phyloP scores from a whole-genome alignment of 2,888 invertebrate species.

The Amblyteles armatorius region DNA sequence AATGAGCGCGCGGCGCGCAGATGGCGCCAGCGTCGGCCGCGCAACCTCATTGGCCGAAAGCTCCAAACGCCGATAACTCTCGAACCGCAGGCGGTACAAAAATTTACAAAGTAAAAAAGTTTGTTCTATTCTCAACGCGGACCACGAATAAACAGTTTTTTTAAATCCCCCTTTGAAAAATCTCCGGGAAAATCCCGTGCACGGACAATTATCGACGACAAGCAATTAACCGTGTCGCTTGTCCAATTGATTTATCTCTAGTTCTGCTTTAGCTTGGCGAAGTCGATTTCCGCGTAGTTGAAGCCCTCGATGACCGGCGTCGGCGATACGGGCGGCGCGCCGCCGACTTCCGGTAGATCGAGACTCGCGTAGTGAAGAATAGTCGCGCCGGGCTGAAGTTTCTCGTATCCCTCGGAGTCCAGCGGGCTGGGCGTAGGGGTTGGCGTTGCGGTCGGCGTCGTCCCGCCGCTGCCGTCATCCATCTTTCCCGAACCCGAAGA shows the following conservation, averaged over 20 bases:
- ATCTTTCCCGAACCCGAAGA: conserved; percentile 73
- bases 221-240: conserved; percentile 5
- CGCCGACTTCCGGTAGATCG: conserved; percentile 86
- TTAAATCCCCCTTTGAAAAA: neutral
- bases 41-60: neutral
- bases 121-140: neutral
- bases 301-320: conserved; percentile 84
- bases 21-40: neutral
- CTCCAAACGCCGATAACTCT: neutral
- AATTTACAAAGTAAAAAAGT: neutral
- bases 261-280: conserved; percentile 86
- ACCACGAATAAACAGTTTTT: neutral
- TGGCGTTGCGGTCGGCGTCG: conserved; percentile 76
- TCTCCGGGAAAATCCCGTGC: neutral
- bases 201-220: conserved; percentile 13
- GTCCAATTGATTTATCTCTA: conserved; percentile 63
- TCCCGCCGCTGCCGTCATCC: conserved; percentile 73
- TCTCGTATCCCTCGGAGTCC: conserved; percentile 84
- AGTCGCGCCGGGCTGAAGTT: conserved; percentile 80
- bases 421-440: conserved; percentile 84
- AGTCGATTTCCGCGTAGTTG: conserved; percentile 93
- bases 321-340: conserved; percentile 81
- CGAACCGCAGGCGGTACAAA: neutral
- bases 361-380: conserved; percentile 88
- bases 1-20: neutral